Evolutionary conservation across 2,797 vertebrate genomes (phyloP).

Genomic region (Takifugu ocellatus): DNA sequence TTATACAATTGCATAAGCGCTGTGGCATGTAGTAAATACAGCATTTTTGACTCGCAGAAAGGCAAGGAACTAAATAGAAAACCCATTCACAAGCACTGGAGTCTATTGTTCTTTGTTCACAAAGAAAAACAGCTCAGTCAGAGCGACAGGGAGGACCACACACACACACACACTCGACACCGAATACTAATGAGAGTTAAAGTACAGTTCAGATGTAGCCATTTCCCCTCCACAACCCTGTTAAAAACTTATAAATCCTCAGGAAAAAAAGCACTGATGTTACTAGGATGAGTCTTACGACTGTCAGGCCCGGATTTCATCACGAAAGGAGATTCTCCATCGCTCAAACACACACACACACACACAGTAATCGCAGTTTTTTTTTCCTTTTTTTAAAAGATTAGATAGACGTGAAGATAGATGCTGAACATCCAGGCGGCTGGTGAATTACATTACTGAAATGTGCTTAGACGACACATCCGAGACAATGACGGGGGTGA

Average conservation of each 20-base stretch:
- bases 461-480: conserved; percentile 65
- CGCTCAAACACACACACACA: conserved; percentile 16
- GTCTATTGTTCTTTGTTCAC: conserved; percentile 71
- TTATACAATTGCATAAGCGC: conserved; percentile 88
- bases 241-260: conserved; percentile 38
- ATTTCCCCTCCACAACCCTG: conserved; percentile 26
- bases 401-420: conserved; percentile 45
- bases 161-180: conserved; percentile 56
- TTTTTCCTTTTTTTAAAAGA: conserved; percentile 41
- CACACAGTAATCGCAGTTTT: conserved; percentile 6
- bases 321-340: conserved; percentile 35
- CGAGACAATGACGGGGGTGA: conserved; percentile 44
- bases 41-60: conserved; percentile 88
- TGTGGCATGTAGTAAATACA: conserved; percentile 85
- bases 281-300: conserved; percentile 36
- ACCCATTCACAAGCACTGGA: conserved; percentile 80
- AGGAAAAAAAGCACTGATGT: conserved; percentile 30
- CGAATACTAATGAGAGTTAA: conserved; percentile 72
- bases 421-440: conserved; percentile 56
- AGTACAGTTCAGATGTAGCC: conserved; percentile 62
- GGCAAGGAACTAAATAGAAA: conserved; percentile 74
- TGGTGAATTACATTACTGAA: conserved; percentile 68
- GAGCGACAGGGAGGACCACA: conserved; percentile 40
- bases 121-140: conserved; percentile 65
- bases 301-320: conserved; percentile 29